Evolutionary conservation across 2,888 invertebrate species (phyloP).

Genomic region (Ornithoptera priamus): DNA sequence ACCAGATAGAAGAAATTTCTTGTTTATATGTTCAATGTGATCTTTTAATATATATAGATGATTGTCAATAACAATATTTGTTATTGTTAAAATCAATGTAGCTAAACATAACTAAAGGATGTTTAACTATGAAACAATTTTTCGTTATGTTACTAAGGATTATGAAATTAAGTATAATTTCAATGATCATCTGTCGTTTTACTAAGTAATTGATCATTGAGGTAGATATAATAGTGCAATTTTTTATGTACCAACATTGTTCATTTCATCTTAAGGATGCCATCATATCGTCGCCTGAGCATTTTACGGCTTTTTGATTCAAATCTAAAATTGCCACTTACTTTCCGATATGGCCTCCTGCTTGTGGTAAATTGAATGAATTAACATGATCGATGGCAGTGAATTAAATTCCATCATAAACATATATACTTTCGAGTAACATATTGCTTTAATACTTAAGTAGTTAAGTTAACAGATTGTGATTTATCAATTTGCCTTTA

Average conservation of each 20-base stretch:
- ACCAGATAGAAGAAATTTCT: too few species aligned
- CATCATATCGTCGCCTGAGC: slow-evolving; percentile 46
- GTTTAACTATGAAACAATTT: too few species aligned
- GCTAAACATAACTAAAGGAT: too few species aligned
- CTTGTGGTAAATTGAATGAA: slow-evolving; percentile 25
- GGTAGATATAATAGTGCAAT: not conserved
- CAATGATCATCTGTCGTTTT: not conserved
- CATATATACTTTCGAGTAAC: slow-evolving; percentile 16
- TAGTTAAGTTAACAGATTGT: too few species aligned
- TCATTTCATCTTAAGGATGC: slow-evolving; percentile 23
- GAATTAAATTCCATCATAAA: slow-evolving; percentile 25
- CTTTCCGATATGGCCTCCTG: slow-evolving; percentile 46
- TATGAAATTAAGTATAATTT: too few species aligned
- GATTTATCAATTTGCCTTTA: too few species aligned
- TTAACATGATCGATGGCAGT: slow-evolving; percentile 28
- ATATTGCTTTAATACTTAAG: too few species aligned
- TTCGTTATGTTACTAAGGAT: too few species aligned
- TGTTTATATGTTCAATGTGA: too few species aligned
- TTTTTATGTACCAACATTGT: slow-evolving; percentile 22
- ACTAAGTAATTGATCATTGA: slow-evolving; percentile 17
- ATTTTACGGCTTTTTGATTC: slow-evolving; percentile 64
- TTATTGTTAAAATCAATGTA: too few species aligned
- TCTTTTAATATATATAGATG: too few species aligned
- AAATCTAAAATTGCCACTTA: slow-evolving; percentile 69
- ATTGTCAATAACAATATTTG: too few species aligned